These are phyloP conservation scores for Parnassius smintheus DNA, from an alignment of 2,888 invertebrate genomes.

Conservation along the genomic window DNA sequence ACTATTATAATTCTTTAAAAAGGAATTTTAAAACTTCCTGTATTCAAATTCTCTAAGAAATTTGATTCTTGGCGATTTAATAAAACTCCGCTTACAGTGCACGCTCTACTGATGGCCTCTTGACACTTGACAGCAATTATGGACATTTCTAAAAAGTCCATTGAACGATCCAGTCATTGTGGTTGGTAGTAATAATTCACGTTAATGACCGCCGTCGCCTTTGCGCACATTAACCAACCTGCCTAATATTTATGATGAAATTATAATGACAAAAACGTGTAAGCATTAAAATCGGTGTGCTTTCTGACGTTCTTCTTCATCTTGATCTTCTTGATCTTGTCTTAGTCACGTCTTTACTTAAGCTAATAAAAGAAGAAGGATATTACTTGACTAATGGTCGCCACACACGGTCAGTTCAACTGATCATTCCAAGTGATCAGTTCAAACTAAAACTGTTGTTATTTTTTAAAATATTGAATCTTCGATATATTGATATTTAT, in stretches of 20 bases:
- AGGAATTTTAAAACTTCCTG: background rate
- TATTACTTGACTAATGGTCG: too few species aligned
- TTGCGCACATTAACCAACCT: slow-evolving; percentile 17
- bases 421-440: too few species aligned
- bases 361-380: too few species aligned
- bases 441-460: too few species aligned
- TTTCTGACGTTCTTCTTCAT: background rate
- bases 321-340: too few species aligned
- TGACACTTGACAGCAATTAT: slow-evolving; percentile 23
- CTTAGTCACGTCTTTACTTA: too few species aligned
- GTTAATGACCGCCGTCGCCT: slow-evolving; percentile 18
- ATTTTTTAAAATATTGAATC: too few species aligned
- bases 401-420: too few species aligned
- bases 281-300: slow-evolving; percentile 2
- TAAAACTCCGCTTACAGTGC: slow-evolving; percentile 13
- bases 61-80: slow-evolving; percentile 6
- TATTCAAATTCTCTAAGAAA: background rate
- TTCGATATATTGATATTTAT: too few species aligned
- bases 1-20: too few species aligned
- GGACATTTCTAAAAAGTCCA: slow-evolving; percentile 22
- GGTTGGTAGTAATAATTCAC: slow-evolving; percentile 23
- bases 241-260: slow-evolving; percentile 14
- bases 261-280: slow-evolving; percentile 19
- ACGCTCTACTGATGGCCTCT: slow-evolving; percentile 4
- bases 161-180: slow-evolving; percentile 14